phyloP scores from a whole-genome alignment of 2,888 invertebrate species.

The Microplitis deprimator region DNA sequence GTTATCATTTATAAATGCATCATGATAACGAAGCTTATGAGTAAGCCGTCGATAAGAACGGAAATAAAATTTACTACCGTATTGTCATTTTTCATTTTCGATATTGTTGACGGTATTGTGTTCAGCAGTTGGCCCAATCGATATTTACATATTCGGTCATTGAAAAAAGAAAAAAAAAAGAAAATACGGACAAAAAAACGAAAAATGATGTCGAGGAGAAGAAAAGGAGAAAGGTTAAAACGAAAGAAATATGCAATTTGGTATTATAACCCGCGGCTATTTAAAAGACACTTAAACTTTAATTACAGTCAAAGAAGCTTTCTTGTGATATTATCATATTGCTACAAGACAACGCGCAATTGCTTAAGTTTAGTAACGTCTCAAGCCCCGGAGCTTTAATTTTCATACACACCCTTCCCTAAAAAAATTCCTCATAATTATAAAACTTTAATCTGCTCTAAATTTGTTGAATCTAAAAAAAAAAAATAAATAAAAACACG shows the following conservation, averaged over 20 bases:
- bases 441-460: neutral
- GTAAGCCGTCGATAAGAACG: too few relatives aligned
- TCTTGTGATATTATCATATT: conserved; percentile 64
- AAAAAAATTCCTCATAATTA: neutral
- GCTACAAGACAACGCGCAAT: conserved; percentile 63
- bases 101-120: too few relatives aligned
- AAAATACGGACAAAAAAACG: neutral
- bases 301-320: conserved; percentile 63
- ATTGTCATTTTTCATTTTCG: too few relatives aligned
- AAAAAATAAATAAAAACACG: conserved; percentile 12
- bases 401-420: conserved; percentile 30
- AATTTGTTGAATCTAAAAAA: neutral
- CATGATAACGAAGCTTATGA: too few relatives aligned
- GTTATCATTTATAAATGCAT: too few relatives aligned
- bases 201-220: neutral
- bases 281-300: conserved; percentile 69
- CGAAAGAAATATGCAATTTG: neutral
- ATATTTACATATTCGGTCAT: neutral
- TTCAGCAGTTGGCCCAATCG: neutral
- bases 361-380: conserved; percentile 34
- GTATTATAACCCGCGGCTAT: conserved; percentile 65
- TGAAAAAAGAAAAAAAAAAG: neutral
- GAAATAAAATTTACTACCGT: too few relatives aligned
- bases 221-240: neutral
- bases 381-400: conserved; percentile 37